A percentile compares a stretch with the other conserved stretches of the same genome.
These are phyloP conservation scores for Lysandra coridon DNA, from an alignment of 2,888 invertebrate species.

Conservation along the genomic window DNA sequence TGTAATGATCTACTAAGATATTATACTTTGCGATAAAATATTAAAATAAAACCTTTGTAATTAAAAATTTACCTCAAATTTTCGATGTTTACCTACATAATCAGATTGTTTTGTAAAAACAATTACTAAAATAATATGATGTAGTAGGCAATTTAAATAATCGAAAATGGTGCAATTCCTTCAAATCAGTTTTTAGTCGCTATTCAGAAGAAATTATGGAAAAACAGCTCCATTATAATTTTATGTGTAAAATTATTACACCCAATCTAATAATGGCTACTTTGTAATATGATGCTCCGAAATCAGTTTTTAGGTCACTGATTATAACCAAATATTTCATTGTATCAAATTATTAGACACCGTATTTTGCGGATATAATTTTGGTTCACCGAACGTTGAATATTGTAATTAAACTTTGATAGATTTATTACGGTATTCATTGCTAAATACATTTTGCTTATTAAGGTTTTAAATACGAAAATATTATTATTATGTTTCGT, in stretches of 20 bases:
- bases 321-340: conserved; percentile 14
- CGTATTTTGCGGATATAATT: neutral
- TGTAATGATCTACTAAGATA: neutral
- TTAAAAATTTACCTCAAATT: too few species aligned
- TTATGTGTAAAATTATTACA: neutral
- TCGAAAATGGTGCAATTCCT: neutral
- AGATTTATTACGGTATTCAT: neutral
- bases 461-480: neutral
- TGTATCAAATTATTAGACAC: conserved; percentile 18
- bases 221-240: neutral
- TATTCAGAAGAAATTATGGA: neutral
- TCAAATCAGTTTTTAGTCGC: neutral
- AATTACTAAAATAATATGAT: neutral
- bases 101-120: too few species aligned
- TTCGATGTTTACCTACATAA: neutral
- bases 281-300: conserved; percentile 7
- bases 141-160: neutral
- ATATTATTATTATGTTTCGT: too few species aligned
- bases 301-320: conserved; percentile 10
- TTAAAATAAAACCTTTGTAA: too few species aligned
- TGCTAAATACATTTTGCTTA: neutral
- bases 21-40: too few species aligned
- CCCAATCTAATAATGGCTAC: neutral
- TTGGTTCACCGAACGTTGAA: neutral
- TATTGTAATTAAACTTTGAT: conserved; percentile 6